A percentile compares a stretch with the other conserved stretches of the same genome.
Conservation (phyloP, 64 coral and sea anemone species). For the Montipora capricornis region DNA sequence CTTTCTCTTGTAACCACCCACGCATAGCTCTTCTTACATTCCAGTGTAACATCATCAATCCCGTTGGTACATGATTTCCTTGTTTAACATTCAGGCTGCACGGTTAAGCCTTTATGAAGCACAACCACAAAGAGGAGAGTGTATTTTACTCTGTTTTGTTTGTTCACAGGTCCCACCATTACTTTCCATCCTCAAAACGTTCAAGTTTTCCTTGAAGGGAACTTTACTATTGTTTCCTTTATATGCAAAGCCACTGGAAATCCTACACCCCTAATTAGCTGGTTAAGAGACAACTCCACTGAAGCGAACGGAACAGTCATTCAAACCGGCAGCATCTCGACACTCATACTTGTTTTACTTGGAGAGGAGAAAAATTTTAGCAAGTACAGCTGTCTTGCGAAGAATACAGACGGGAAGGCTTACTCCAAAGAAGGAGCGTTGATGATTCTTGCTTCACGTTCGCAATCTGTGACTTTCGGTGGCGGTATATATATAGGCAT, state of each 20-base stretch:
- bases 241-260: not conserved
- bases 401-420: not conserved
- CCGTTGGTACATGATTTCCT: too few species aligned
- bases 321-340: conserved; percentile 4
- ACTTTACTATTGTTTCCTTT: not conserved
- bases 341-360: not conserved
- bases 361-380: not conserved
- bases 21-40: too few species aligned
- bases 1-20: too few species aligned
- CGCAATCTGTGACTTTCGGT: not conserved
- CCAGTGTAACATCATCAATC: too few species aligned
- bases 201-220: not conserved
- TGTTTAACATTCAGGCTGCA: too few species aligned
- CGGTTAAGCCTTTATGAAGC: too few species aligned
- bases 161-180: conserved; percentile 2
- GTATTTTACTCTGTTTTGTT: not conserved
- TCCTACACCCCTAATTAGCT: not conserved
- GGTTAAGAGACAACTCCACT: conserved; percentile 18
- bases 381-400: conserved; percentile 6
- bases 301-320: not conserved
- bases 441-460: not conserved
- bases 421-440: not conserved
- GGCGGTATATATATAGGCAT: too few species aligned
- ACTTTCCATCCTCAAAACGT: not conserved
- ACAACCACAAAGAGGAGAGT: too few species aligned